phyloP scores from a whole-genome alignment of 2,797 vertebrate species.

The Acipenser ruthenus region DNA sequence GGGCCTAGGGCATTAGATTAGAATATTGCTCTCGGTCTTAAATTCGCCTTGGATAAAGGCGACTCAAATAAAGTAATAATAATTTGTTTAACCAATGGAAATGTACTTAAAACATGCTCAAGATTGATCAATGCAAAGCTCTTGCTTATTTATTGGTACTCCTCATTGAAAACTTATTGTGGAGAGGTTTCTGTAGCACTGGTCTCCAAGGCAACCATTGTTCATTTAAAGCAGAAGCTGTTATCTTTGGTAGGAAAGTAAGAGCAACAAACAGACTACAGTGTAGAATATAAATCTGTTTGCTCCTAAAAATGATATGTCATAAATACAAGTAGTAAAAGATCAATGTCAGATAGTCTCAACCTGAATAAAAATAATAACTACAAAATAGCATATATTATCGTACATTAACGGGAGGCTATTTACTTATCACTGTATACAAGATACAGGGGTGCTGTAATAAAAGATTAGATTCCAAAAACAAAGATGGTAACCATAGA shows the following conservation, averaged over 20 bases:
- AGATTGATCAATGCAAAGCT: constrained; percentile 34
- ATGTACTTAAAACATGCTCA: constrained; percentile 18
- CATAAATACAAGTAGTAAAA: no score
- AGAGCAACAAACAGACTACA: constrained; percentile 24
- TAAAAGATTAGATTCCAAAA: neutral
- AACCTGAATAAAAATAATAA: no score
- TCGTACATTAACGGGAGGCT: no score
- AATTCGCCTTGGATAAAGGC: no score
- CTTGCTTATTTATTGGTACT: constrained; percentile 13
- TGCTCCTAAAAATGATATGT: no score
- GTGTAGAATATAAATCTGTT: no score
- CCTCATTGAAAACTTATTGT: constrained; percentile 44
- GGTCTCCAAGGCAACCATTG: constrained; percentile 53
- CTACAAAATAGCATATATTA: no score
- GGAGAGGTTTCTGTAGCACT: constrained; percentile 46
- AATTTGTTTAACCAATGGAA: no score
- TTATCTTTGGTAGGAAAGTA: constrained; percentile 25
- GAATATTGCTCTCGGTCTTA: no score
- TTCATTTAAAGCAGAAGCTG: constrained; percentile 34
- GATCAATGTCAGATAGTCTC: no score
- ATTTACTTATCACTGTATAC: neutral
- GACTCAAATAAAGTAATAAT: no score
- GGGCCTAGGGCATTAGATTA: no score
- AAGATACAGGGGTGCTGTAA: neutral
- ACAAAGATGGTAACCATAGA: neutral